A percentile compares a stretch with the other conserved stretches of the same genome.
Evolutionary conservation across 2,888 invertebrate genomes (phyloP).

Genomic region (Limnephilus marmoratus): DNA sequence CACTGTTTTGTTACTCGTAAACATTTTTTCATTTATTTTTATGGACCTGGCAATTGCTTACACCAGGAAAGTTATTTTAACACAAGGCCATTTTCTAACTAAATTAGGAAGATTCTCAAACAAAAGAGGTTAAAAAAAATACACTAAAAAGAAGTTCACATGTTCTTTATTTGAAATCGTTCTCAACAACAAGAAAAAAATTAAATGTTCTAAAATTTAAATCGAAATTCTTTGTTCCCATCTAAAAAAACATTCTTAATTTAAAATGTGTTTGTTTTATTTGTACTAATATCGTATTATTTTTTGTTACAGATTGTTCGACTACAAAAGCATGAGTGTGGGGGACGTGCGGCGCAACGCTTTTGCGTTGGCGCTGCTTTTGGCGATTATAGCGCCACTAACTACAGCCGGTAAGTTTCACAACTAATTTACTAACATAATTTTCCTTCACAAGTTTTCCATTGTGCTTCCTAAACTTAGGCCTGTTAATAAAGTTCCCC

Average conservation of each 20-base stretch:
- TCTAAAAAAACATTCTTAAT: not conserved
- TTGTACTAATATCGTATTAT: not conserved
- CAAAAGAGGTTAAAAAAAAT: not conserved
- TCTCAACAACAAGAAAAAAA: too few relatives aligned
- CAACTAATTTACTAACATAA: constrained; percentile 17
- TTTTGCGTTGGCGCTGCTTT: constrained; percentile 77
- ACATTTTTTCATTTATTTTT: constrained; percentile 32
- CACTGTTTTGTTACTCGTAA: constrained; percentile 17
- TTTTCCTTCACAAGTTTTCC: not conserved
- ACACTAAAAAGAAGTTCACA: not conserved
- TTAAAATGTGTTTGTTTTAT: not conserved
- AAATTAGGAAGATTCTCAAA: not conserved
- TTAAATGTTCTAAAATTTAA: not conserved
- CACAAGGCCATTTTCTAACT: not conserved
- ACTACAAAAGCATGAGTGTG: constrained; percentile 59
- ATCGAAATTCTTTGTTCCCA: not conserved
- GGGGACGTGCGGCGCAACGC: constrained; percentile 74
- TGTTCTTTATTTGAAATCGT: too few relatives aligned
- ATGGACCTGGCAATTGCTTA: constrained; percentile 27
- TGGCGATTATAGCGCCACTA: constrained; percentile 73
- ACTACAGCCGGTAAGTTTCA: constrained; percentile 60
- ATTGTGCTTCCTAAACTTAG: not conserved
- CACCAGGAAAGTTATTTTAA: not conserved
- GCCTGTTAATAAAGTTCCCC: not conserved
- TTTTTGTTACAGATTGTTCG: constrained; percentile 58